Evolutionary conservation across 2,113 vertebrate species (phyloP).

Genomic region (Halichoerus grypus): DNA sequence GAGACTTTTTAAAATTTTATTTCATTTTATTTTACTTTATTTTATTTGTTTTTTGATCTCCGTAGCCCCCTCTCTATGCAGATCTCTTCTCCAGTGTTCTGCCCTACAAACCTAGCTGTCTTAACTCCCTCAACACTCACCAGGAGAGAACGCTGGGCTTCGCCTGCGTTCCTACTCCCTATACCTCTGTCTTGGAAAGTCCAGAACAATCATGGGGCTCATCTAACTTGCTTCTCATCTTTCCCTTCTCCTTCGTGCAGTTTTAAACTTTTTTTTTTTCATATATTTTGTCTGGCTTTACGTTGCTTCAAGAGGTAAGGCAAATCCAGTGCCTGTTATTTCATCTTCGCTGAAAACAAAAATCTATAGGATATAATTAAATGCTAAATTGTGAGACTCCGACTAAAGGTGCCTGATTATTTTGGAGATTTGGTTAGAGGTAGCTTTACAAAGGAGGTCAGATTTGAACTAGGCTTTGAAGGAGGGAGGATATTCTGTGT

Average conservation of each 20-base stretch:
- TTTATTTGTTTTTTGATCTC: neutral
- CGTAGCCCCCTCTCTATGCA: neutral
- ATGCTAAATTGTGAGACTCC: neutral
- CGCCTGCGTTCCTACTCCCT: neutral
- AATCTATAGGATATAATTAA: constrained; percentile 17
- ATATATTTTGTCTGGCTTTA: constrained; percentile 9
- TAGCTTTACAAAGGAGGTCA: constrained; percentile 5
- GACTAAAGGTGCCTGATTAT: neutral
- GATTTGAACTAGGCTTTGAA: constrained; percentile 44
- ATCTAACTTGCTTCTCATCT: neutral
- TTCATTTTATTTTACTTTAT: neutral
- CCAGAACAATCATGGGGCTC: neutral
- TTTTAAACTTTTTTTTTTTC: neutral
- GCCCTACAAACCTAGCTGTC: neutral
- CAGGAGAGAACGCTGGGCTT: neutral
- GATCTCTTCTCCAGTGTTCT: neutral
- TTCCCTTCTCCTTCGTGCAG: neutral
- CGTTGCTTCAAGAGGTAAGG: constrained; percentile 18
- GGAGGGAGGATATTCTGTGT: neutral
- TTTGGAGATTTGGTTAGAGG: constrained; percentile 31
- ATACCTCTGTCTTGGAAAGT: neutral
- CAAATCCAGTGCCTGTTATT: neutral
- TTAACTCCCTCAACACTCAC: neutral
- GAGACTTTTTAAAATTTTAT: neutral
- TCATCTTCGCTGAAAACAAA: constrained; percentile 11